phyloP scores from a whole-genome alignment of 2,888 invertebrate species.

The Hoplodrina blanda region DNA sequence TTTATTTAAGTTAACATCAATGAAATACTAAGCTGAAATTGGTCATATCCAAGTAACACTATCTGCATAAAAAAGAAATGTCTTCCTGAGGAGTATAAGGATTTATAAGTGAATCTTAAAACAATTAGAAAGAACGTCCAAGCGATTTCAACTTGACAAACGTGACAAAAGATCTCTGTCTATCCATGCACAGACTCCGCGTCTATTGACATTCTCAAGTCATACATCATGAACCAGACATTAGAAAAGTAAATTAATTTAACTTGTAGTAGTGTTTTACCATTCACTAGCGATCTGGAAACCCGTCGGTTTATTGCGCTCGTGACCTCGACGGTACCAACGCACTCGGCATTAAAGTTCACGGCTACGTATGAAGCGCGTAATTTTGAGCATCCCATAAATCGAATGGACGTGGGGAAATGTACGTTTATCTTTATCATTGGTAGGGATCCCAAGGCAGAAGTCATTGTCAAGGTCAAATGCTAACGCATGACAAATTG shows the following conservation, averaged over 20 bases:
- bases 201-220: neutral
- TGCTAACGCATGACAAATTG: constrained; percentile 14
- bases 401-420: constrained; percentile 18
- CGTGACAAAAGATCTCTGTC: neutral
- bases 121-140: neutral
- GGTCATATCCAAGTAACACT: neutral
- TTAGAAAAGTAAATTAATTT: constrained; percentile 28
- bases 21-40: neutral
- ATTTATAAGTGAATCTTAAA: neutral
- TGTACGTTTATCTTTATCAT: neutral
- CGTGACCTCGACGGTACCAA: constrained; percentile 60
- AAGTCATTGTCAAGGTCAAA: constrained; percentile 39
- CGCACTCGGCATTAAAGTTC: constrained; percentile 59
- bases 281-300: constrained; percentile 49
- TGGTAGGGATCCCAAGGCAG: neutral
- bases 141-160: neutral
- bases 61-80: neutral
- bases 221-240: neutral
- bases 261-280: constrained; percentile 19
- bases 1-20: neutral
- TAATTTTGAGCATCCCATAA: constrained; percentile 54
- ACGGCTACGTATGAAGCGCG: constrained; percentile 50
- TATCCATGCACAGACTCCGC: neutral
- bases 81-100: neutral
- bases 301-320: constrained; percentile 56